phyloP scores from a whole-genome alignment of 2,888 invertebrate genomes.

The Pelosia muscerda region DNA sequence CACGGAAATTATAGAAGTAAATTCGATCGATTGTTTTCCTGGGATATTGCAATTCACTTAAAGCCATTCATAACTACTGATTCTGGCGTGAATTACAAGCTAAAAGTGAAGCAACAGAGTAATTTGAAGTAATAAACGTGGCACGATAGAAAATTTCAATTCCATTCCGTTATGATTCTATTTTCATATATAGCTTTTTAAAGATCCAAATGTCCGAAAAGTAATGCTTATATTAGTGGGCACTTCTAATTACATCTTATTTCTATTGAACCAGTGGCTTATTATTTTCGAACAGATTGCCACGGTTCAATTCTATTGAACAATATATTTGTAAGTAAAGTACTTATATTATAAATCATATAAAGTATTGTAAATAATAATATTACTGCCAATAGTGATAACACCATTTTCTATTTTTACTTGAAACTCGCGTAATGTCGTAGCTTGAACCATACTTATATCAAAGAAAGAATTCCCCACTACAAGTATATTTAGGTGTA shows the following conservation, averaged over 20 bases:
- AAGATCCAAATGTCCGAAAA: neutral
- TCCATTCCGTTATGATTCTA: too few relatives aligned
- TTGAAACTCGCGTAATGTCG: conserved; percentile 34
- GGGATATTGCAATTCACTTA: too few relatives aligned
- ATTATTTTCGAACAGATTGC: too few relatives aligned
- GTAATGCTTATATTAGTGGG: too few relatives aligned
- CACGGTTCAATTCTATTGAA: neutral
- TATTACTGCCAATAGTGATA: neutral
- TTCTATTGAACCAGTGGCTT: too few relatives aligned
- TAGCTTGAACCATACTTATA: conserved; percentile 39
- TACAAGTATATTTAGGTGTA: conserved; percentile 65
- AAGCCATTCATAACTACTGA: too few relatives aligned
- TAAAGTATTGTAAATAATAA: too few relatives aligned
- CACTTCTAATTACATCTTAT: too few relatives aligned
- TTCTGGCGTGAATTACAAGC: neutral
- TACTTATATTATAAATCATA: too few relatives aligned
- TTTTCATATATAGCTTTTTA: neutral
- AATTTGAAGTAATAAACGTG: neutral
- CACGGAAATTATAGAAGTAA: neutral
- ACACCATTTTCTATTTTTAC: neutral
- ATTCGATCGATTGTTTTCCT: neutral
- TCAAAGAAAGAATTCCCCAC: conserved; percentile 57
- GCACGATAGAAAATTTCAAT: neutral
- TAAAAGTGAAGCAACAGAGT: neutral
- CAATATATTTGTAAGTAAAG: too few relatives aligned